A percentile compares a stretch with the other conserved stretches of the same genome.
phyloP scores from a whole-genome alignment of 2,113 vertebrate genomes.

The Sterrhoptilus dennistouni region DNA sequence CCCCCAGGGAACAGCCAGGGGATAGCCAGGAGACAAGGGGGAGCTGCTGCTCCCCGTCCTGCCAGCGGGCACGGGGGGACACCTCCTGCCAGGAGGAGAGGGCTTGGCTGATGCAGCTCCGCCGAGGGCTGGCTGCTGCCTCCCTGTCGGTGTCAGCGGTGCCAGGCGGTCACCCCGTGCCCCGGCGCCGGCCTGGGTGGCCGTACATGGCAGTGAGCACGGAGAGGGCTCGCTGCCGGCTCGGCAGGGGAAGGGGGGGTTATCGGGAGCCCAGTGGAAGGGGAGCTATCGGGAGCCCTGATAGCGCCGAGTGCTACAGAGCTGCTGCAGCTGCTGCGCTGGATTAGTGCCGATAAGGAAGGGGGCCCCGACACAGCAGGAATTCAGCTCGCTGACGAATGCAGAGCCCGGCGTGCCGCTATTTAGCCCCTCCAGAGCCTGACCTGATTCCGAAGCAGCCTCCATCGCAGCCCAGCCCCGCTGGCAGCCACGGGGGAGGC shows the following conservation, averaged over 20 bases:
- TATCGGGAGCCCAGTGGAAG: neutral
- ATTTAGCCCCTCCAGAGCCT: neutral
- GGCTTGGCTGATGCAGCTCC: rapidly evolving
- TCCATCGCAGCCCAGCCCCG: neutral
- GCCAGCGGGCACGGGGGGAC: neutral
- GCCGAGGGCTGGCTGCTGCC: neutral
- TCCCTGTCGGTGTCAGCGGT: rapidly evolving
- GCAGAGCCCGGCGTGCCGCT: neutral
- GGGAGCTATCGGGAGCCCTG: neutral
- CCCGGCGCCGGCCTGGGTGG: rapidly evolving
- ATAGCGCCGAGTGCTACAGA: neutral
- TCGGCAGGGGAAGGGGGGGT: neutral
- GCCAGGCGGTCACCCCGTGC: rapidly evolving
- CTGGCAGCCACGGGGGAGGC: neutral
- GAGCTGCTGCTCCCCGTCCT: neutral
- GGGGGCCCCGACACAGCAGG: conserved; percentile 9
- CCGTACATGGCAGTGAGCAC: conserved; percentile 16
- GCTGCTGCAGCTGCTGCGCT: conserved; percentile 15
- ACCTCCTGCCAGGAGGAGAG: neutral
- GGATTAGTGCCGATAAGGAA: conserved; percentile 37
- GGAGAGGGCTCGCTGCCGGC: neutral
- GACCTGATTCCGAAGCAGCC: neutral
- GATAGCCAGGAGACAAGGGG: neutral
- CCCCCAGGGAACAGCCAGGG: neutral
- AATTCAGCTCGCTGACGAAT: neutral